These are phyloP conservation scores for Agonopterix arenella DNA, from an alignment of 2,888 invertebrate genomes.

Conservation along the genomic window DNA sequence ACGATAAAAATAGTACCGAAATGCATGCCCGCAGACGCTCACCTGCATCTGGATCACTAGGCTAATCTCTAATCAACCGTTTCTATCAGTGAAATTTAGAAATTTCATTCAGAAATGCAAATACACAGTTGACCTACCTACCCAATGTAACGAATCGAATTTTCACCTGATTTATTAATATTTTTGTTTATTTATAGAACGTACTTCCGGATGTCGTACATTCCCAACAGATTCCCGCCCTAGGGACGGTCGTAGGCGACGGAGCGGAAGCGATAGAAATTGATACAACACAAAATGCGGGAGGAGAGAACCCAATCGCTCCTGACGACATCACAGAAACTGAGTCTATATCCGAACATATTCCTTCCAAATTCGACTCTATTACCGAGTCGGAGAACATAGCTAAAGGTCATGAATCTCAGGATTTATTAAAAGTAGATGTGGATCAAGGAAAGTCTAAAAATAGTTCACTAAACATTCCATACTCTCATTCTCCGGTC, in stretches of 20 bases:
- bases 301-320: slow-evolving; percentile 25
- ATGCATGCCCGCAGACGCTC: slow-evolving; percentile 42
- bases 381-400: slow-evolving; percentile 41
- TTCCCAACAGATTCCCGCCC: slow-evolving; percentile 62
- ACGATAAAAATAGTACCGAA: slow-evolving; percentile 54
- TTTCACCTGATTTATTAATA: slow-evolving; percentile 35
- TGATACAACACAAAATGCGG: slow-evolving; percentile 26
- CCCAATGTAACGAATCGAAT: slow-evolving; percentile 13
- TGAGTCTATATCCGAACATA: slow-evolving; percentile 65
- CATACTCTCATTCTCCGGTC: slow-evolving; percentile 26
- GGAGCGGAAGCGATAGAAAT: slow-evolving; percentile 31
- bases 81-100: slow-evolving; percentile 1
- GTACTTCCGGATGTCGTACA: slow-evolving; percentile 74
- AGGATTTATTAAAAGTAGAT: slow-evolving; percentile 31
- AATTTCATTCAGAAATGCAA: slow-evolving; percentile 14
- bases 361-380: slow-evolving; percentile 55
- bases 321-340: slow-evolving; percentile 42
- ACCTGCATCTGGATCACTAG: slow-evolving; percentile 21
- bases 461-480: slow-evolving; percentile 36
- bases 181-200: slow-evolving; percentile 73
- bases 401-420: slow-evolving; percentile 20
- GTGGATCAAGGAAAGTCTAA: slow-evolving; percentile 31
- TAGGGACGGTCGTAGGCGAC: slow-evolving; percentile 38
- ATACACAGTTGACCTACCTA: slow-evolving; percentile 9
- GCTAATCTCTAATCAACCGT: slow-evolving; percentile 11